Evolutionary conservation across 2,113 vertebrate species (phyloP).

Genomic region (Takifugu flavidus): DNA sequence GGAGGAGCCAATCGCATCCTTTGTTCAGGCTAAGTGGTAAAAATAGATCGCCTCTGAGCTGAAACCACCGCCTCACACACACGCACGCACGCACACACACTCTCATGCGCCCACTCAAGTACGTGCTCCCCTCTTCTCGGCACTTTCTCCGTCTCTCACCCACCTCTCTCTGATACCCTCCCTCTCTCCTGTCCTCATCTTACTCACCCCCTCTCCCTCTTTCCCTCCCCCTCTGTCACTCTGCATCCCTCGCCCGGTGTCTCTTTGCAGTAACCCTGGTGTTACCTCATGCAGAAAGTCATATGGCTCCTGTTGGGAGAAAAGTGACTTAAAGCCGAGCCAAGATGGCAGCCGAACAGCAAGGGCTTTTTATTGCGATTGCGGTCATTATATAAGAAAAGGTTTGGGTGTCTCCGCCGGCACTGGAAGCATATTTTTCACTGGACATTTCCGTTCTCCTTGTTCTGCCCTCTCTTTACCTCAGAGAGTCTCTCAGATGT

Average conservation of each 20-base stretch:
- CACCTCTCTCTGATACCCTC: conserved; percentile 40
- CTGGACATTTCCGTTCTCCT: conserved; percentile 11
- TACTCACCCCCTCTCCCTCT: conserved; percentile 19
- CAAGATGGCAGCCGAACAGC: conserved; percentile 75
- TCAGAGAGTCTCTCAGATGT: conserved; percentile 41
- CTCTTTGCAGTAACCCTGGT: conserved; percentile 60
- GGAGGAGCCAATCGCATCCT: conserved; percentile 63
- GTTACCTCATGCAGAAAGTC: conserved; percentile 79
- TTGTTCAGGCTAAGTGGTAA: conserved; percentile 72
- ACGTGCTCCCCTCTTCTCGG: conserved; percentile 48
- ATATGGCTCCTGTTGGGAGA: conserved; percentile 69
- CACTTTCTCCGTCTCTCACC: conserved; percentile 41
- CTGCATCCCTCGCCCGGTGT: conserved; percentile 49
- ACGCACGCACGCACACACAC: conserved; percentile 13
- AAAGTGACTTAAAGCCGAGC: conserved; percentile 71
- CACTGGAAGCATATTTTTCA: conserved; percentile 22
- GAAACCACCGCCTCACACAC: conserved; percentile 35
- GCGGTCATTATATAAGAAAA: conserved; percentile 67
- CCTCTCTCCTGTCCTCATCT: conserved; percentile 42
- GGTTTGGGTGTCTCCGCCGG: conserved; percentile 41
- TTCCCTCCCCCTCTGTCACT: conserved; percentile 37
- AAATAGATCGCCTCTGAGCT: conserved; percentile 69
- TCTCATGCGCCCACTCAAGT: conserved; percentile 55
- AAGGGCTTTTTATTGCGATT: conserved; percentile 42
- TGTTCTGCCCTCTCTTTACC: conserved; percentile 14